A percentile compares a stretch with the other conserved stretches of the same genome.
Evolutionary conservation across 2,888 invertebrate genomes (phyloP).

Genomic region (Phrixothrix hirtus): DNA sequence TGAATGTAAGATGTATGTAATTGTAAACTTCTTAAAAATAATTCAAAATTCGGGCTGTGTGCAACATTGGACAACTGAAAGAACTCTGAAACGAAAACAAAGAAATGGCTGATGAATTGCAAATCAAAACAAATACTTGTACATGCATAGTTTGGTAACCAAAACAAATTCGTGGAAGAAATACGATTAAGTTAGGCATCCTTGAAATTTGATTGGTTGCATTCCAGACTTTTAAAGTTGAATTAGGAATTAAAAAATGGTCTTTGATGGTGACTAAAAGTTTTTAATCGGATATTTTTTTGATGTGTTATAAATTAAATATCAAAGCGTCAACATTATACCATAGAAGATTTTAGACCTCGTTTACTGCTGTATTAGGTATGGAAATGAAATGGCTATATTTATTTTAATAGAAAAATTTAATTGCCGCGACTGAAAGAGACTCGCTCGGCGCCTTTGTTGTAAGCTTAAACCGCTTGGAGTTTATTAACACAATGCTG

Average conservation of each 20-base stretch:
- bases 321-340: constrained; percentile 6
- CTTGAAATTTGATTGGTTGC: no score
- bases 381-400: constrained; percentile 45
- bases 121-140: not conserved
- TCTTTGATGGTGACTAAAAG: not conserved
- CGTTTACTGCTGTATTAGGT: constrained; percentile 40
- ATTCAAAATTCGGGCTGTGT: no score
- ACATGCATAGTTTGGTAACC: not conserved
- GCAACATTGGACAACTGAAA: no score
- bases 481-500: constrained; percentile 47
- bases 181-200: no score
- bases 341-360: constrained; percentile 8
- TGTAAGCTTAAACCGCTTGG: constrained; percentile 37
- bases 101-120: no score
- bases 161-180: no score
- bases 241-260: no score
- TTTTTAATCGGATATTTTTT: constrained; percentile 16
- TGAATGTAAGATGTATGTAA: no score
- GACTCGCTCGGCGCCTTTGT: constrained; percentile 43
- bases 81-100: no score
- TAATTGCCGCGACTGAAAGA: constrained; percentile 45
- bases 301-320: constrained; percentile 11
- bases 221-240: no score
- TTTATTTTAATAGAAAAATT: constrained; percentile 49
- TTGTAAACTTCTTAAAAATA: no score